These are phyloP conservation scores for Parasteatoda lunata DNA, from an alignment of 2,888 invertebrate genomes.

Conservation along the genomic window DNA sequence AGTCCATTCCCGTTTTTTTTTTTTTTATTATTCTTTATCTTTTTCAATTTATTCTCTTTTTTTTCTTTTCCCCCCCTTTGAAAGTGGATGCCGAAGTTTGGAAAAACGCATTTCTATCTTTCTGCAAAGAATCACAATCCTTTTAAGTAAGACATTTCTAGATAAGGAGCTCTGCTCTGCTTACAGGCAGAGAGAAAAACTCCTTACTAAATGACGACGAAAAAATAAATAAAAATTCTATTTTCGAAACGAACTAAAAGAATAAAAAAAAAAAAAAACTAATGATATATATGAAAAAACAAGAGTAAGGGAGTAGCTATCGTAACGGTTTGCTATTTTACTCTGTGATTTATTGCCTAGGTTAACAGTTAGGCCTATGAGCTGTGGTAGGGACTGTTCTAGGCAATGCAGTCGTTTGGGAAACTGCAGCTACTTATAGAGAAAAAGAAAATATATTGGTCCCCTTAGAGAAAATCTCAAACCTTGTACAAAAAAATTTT, in stretches of 20 bases:
- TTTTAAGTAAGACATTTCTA: background rate
- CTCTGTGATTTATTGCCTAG: conserved; percentile 53
- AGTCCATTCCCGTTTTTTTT: no score
- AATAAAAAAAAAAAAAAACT: background rate
- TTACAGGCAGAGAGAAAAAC: no score
- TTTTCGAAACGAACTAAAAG: background rate
- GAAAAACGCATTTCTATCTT: conserved; percentile 5
- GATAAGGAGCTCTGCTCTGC: no score
- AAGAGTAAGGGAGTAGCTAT: conserved; percentile 19
- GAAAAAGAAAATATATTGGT: conserved; percentile 14
- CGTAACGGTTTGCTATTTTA: conserved; percentile 47
- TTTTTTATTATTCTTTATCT: background rate
- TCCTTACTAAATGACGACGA: conserved; percentile 20
- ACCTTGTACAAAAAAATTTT: conserved; percentile 23
- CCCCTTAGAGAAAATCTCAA: conserved; percentile 32
- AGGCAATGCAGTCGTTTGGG: conserved; percentile 16
- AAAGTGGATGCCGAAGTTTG: background rate
- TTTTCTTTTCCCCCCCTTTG: background rate
- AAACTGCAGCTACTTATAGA: conserved; percentile 26
- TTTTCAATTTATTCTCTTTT: conserved; percentile 9
- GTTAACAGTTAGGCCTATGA: conserved; percentile 47
- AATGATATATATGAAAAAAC: conserved; percentile 21
- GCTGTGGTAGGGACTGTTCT: background rate
- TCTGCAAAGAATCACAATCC: background rate
- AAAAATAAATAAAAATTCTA: background rate